Evolutionary conservation across 1,140 invertebrate species (phyloP), one percentile per base, ranked within the genome.

Genomic region (Stenopsyche tienmushanensis): DNA sequence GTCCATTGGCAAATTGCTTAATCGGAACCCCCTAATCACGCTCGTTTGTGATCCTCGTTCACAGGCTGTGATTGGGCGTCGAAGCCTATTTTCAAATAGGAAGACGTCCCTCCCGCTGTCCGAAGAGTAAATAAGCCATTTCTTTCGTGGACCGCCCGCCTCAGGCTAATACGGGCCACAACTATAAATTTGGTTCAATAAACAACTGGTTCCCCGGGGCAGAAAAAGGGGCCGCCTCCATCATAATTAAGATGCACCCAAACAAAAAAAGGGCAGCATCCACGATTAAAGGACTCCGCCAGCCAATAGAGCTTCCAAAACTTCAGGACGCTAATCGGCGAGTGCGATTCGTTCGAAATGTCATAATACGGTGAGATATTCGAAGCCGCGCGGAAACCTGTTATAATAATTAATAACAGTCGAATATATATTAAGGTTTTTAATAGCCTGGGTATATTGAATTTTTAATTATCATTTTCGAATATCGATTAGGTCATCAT

Each of bases 131-230:
- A 66, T 66, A 66, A 62, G 65, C 41, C 41, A 53, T 65, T 65
- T 58, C 57, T 65, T 60, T 24, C 29, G 39, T 9, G 50, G n/a
- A n/a, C 26, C 41, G 50, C 58, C 65, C 65, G 65, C 65, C 65
- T 34, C n/a, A n/a, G n/a, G n/a, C n/a, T n/a, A n/a, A n/a, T n/a
- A 20, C 13, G 29, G 59, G 58, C 34, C 26, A 45, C 17, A 44
- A 62, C 65, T 62, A 66, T 66, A 66, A 66, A 66, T 66, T 62
- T 57, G 42, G 54, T 21, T 45, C 59, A 62, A 62, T 66, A 66
- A 62, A 66, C 59, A 45, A 66, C 29, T 54, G 58, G 57, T 25
- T 25, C 58, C 57, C 21, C 50, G 13, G 41, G 52, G 53, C 52
- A 26, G 44, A 26, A 41, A 45, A 3, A 26, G 25, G 52, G 25